phyloP scores from a whole-genome alignment of 2,888 invertebrate species.

The Cheilosia soror region DNA sequence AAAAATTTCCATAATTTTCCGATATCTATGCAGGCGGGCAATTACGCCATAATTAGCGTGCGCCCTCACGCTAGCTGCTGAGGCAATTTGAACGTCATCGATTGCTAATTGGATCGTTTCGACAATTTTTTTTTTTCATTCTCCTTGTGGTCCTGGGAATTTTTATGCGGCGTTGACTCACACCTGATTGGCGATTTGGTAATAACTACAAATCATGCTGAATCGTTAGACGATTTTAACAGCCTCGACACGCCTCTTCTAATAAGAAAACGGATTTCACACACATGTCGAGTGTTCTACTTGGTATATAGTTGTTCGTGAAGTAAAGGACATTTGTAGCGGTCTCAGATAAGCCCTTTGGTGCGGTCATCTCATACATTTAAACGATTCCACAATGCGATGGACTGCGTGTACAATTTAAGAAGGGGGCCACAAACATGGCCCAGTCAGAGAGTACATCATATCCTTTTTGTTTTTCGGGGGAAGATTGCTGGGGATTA shows the following conservation, averaged over 20 bases:
- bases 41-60: conserved; percentile 83
- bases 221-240: conserved; percentile 73
- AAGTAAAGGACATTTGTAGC: conserved; percentile 57
- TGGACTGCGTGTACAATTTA: conserved; percentile 56
- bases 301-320: neutral
- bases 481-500: conserved; percentile 73
- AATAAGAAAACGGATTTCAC: conserved; percentile 63
- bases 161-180: conserved; percentile 43
- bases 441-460: conserved; percentile 58
- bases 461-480: conserved; percentile 74
- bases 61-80: conserved; percentile 68
- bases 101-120: conserved; percentile 77
- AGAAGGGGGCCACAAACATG: conserved; percentile 36
- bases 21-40: conserved; percentile 84
- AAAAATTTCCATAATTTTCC: conserved; percentile 83
- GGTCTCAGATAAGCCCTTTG: conserved; percentile 61
- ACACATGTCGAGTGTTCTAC: conserved; percentile 24
- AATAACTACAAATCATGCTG: conserved; percentile 73
- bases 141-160: conserved; percentile 2
- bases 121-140: conserved; percentile 21
- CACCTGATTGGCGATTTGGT: conserved; percentile 67
- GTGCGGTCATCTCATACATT: conserved; percentile 75
- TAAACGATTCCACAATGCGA: conserved; percentile 75
- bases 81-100: conserved; percentile 76
- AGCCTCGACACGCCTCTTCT: conserved; percentile 71